phyloP scores from a whole-genome alignment of 1,140 invertebrate species.

The Scaptomyza montana region DNA sequence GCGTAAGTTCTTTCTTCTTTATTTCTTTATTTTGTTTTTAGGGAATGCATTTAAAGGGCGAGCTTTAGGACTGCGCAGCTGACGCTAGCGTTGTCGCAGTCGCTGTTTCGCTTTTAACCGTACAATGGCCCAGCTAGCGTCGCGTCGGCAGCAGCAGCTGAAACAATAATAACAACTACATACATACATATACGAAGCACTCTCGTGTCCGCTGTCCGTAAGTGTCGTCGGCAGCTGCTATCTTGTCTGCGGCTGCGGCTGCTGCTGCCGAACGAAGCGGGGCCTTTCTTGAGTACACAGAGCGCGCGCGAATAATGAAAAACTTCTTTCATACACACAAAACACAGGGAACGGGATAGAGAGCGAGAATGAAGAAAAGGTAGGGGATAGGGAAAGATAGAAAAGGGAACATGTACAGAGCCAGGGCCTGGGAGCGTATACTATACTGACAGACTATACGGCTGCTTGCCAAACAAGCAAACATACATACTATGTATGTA shows the following conservation, averaged over 20 bases:
- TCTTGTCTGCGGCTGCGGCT: conserved; percentile 38
- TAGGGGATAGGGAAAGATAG: conserved; percentile 6
- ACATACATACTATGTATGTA: neutral
- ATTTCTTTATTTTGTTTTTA: conserved; percentile 30
- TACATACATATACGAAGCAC: conserved; percentile 20
- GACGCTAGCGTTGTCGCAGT: conserved; percentile 33
- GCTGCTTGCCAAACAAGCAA: conserved; percentile 20
- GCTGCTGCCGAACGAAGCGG: conserved; percentile 62
- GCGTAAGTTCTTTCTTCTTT: conserved; percentile 8
- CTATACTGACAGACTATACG: conserved; percentile 10
- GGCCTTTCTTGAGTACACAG: conserved; percentile 72
- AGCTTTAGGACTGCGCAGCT: conserved; percentile 66
- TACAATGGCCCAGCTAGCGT: conserved; percentile 39
- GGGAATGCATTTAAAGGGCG: conserved; percentile 70
- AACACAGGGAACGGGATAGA: conserved; percentile 34
- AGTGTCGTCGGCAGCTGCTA: conserved; percentile 47
- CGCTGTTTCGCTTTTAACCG: conserved; percentile 28
- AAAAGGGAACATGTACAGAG: conserved; percentile 25
- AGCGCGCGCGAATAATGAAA: conserved; percentile 72
- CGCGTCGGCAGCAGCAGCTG: conserved; percentile 13
- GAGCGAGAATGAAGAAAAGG: neutral
- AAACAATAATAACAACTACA: conserved; percentile 16
- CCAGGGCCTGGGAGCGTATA: conserved; percentile 39
- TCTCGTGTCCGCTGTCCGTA: conserved; percentile 29
- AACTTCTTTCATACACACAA: conserved; percentile 70